Base-by-base conservation (phyloP, 2,888 invertebrate genomes). In the Agonum fuliginosum region DNA sequence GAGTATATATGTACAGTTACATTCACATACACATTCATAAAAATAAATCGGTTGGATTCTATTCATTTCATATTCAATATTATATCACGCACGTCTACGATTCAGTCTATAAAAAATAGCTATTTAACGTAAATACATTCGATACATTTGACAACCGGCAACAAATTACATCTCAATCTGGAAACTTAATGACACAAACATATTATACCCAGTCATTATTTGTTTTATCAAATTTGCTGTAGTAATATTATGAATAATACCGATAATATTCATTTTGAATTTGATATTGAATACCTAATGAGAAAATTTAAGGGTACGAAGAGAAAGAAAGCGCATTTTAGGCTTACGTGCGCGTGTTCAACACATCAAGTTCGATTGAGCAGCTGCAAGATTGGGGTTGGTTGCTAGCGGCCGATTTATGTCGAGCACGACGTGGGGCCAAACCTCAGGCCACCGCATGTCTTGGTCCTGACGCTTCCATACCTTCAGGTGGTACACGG, bases 401-500 rank as follows among this genome's bases (percentile, higher is more conserved):
- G 22, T 54, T 54, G 27, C 24, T 54, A 24, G 22, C 22, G 48
- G 30, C 30, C 4, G 8, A 30, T 8, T 3, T 27, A 34, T 1
- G 22, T 65, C 19, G 65, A n/a, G 20, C 19, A 20, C 20, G 67
- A 37, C 22, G 54, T 54, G 22, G 54, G 76, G 75, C 54, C 24
- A 12, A 10, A 73, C 37, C 70, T 82, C 83, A 84, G 83, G 83
- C 83, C 81, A 83, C 83, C 80, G 84, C 83, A 82, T 85, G 83
- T 79, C 82, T 83, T 65, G 86, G 83, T 79, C 85, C 86, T 80
- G 85, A 84, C 80, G 89, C 86, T 84, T 89, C 90, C 89, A 89
- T 89, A 85, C 89, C 90, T 85, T 90, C 90, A 73, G 90, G 89
- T 80, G 89, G 89, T 80, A 89, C 87, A 80, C 89, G 86, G 81